phyloP scores from a whole-genome alignment of 1,140 invertebrate genomes.

The Antheraea mylitta region DNA sequence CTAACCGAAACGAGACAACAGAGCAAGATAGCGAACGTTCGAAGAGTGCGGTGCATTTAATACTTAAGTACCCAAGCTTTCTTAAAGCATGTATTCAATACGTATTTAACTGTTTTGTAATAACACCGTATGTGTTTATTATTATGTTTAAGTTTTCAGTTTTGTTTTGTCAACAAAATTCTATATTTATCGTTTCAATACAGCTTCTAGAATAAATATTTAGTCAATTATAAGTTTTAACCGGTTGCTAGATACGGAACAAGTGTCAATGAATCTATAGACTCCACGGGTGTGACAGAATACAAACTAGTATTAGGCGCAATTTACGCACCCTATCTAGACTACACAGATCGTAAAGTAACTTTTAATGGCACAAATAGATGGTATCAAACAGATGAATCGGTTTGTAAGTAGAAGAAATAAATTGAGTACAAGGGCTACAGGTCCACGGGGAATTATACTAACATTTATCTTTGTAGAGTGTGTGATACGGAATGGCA shows the following conservation, averaged over 20 bases:
- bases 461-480: constrained; percentile 15
- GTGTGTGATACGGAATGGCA: background rate
- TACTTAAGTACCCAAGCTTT: too few species aligned
- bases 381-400: constrained; percentile 53
- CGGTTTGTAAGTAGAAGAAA: constrained; percentile 28
- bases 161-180: background rate
- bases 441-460: constrained; percentile 34
- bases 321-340: constrained; percentile 43
- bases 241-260: constrained; percentile 35
- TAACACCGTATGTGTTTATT: too few species aligned
- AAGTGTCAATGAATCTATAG: constrained; percentile 40
- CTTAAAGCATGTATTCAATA: too few species aligned
- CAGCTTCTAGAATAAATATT: background rate
- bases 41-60: too few species aligned
- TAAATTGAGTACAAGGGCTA: constrained; percentile 38
- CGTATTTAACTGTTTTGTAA: too few species aligned
- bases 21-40: too few species aligned
- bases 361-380: constrained; percentile 50
- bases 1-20: too few species aligned
- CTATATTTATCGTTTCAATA: background rate
- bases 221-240: constrained; percentile 25
- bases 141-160: too few species aligned
- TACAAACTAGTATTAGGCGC: constrained; percentile 52
- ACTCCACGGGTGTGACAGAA: constrained; percentile 45
- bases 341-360: constrained; percentile 42